A percentile compares a stretch with the other conserved stretches of the same genome.
Conservation (phyloP, 2,797 vertebrate species). For the Pantherophis vulpinus region DNA sequence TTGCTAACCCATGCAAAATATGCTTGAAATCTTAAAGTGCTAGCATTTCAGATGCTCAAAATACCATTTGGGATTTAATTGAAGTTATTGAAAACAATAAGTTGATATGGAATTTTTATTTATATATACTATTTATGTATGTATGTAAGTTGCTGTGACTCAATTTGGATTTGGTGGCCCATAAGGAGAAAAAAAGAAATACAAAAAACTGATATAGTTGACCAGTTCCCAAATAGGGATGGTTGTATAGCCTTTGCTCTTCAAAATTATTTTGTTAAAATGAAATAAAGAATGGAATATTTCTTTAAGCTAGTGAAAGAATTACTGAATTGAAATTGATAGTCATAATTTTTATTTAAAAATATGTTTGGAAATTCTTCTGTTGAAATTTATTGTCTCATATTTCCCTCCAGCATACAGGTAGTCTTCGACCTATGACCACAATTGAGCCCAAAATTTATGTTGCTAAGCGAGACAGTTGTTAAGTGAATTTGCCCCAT, state of each 20-base stretch:
- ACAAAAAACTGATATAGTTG: background rate
- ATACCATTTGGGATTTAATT: background rate
- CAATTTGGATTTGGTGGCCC: background rate
- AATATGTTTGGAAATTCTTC: conserved; percentile 21
- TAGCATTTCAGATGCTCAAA: background rate
- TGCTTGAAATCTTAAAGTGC: background rate
- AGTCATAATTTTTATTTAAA: background rate
- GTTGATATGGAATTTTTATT: background rate
- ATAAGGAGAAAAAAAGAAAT: background rate
- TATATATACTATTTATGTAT: background rate
- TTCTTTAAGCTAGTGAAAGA: background rate
- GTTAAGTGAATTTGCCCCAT: background rate
- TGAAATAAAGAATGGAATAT: background rate
- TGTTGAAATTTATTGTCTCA: conserved; percentile 16
- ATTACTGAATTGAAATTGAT: background rate
- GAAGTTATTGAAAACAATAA: background rate
- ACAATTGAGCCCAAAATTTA: background rate
- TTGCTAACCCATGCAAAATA: background rate
- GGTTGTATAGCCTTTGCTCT: background rate
- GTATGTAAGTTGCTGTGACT: background rate
- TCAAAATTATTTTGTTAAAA: background rate
- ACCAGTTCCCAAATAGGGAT: background rate
- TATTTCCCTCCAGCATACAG: background rate
- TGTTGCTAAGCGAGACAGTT: background rate
- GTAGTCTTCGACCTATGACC: background rate